Conservation (phyloP, 2,797 vertebrate species). For the Xyrichtys novacula region DNA sequence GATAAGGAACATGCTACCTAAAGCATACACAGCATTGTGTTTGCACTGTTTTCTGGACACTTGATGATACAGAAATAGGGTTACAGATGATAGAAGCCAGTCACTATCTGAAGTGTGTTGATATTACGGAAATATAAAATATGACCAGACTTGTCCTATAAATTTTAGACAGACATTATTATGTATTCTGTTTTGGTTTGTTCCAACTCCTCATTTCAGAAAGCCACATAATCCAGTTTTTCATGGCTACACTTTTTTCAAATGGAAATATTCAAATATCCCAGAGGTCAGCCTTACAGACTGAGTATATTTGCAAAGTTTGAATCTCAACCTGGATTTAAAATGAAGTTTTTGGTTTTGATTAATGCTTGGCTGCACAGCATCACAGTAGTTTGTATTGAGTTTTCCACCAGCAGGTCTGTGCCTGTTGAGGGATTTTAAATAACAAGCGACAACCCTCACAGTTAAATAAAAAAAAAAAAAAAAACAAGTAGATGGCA, state of each 20-base stretch:
- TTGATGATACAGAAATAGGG: neutral
- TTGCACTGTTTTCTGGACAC: too few relatives aligned
- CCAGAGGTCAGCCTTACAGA: neutral
- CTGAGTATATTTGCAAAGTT: neutral
- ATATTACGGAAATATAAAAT: neutral
- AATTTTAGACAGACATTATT: neutral
- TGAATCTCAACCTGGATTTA: too few relatives aligned
- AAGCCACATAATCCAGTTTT: neutral
- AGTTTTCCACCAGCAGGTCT: neutral
- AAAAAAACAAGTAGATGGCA: neutral
- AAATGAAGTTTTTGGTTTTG: neutral
- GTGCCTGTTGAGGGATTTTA: neutral
- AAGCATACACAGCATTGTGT: too few relatives aligned
- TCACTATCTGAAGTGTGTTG: neutral
- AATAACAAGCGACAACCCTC: neutral
- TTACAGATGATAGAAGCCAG: slow-evolving; percentile 8
- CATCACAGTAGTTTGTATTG: neutral
- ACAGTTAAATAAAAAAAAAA: neutral
- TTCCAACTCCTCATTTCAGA: neutral
- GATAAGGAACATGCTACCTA: too few relatives aligned
- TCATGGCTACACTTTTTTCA: neutral
- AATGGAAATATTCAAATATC: neutral
- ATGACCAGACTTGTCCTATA: neutral
- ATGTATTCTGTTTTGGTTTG: neutral
- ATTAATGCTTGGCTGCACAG: neutral